Evolutionary conservation across 2,797 vertebrate species (phyloP).

Genomic region (Tapirus indicus): DNA sequence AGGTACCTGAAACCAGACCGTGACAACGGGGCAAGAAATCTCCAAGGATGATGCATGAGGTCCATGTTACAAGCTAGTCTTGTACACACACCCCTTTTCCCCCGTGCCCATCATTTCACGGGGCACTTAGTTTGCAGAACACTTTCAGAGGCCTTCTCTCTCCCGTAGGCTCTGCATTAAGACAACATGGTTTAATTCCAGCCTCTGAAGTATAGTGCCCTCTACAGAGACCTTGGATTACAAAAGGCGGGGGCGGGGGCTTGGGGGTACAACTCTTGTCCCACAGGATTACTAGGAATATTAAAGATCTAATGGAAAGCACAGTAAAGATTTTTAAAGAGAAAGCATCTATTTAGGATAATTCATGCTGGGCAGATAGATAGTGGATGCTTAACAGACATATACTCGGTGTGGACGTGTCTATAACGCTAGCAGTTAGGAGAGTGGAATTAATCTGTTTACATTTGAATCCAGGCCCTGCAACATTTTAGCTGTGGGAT

Average conservation of each 20-base stretch:
- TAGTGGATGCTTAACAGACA: neutral
- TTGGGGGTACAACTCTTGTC: neutral
- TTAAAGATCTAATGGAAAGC: neutral
- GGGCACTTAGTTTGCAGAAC: neutral
- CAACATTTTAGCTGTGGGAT: slow-evolving; percentile 22
- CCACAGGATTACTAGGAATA: neutral
- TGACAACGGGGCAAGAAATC: slow-evolving; percentile 11
- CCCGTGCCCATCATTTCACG: neutral
- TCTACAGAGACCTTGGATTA: slow-evolving; percentile 12
- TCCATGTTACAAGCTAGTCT: neutral
- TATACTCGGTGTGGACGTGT: neutral
- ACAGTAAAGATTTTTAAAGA: neutral
- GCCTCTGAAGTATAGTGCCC: neutral
- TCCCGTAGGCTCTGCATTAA: neutral
- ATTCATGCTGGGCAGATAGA: neutral
- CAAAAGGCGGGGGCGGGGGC: neutral
- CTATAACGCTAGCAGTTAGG: neutral
- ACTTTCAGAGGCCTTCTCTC: neutral
- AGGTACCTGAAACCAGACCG: slow-evolving; percentile 71
- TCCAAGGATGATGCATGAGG: neutral
- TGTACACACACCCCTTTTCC: neutral
- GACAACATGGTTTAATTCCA: neutral
- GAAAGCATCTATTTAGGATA: neutral
- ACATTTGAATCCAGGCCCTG: neutral
- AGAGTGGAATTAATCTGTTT: slow-evolving; percentile 2